phyloP scores from a whole-genome alignment of 1,140 invertebrate genomes.

The Hypsibius dujardini region DNA sequence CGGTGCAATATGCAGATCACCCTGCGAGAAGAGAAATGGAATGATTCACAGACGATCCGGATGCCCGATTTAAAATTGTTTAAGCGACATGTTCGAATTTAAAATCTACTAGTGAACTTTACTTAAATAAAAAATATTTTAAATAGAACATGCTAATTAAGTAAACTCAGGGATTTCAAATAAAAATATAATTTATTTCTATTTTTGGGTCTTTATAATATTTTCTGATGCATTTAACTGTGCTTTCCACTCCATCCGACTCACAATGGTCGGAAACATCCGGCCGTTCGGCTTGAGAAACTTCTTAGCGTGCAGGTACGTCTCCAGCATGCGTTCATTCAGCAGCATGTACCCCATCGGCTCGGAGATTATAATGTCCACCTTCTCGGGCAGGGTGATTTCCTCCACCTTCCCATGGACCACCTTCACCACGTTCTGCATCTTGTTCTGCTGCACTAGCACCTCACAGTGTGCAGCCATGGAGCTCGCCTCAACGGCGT shows the following conservation, averaged over 20 bases:
- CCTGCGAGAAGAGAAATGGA: too few relatives aligned
- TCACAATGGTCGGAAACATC: constrained; percentile 82
- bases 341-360: constrained; percentile 99
- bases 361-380: constrained; percentile 94
- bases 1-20: constrained; percentile 91
- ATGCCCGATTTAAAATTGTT: too few relatives aligned
- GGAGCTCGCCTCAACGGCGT: constrained; percentile 92
- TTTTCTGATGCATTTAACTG: too few relatives aligned
- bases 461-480: constrained; percentile 92
- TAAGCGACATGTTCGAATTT: too few relatives aligned
- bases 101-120: too few relatives aligned
- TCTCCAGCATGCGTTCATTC: constrained; percentile 98
- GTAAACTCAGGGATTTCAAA: too few relatives aligned
- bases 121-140: too few relatives aligned
- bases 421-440: constrained; percentile 66
- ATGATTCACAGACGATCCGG: too few relatives aligned
- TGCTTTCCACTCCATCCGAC: too few relatives aligned
- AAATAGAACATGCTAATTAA: too few relatives aligned
- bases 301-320: constrained; percentile 93
- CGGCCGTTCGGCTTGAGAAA: constrained; percentile 77
- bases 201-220: too few relatives aligned
- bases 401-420: constrained; percentile 97
- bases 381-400: constrained; percentile 77
- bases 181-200: too few relatives aligned
- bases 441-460: constrained; percentile 73